Percentiles rank a stretch among this genome's conserved stretches.
phyloP scores from a whole-genome alignment of 2,888 invertebrate genomes.

The Sinodicranocentrus sp. region DNA sequence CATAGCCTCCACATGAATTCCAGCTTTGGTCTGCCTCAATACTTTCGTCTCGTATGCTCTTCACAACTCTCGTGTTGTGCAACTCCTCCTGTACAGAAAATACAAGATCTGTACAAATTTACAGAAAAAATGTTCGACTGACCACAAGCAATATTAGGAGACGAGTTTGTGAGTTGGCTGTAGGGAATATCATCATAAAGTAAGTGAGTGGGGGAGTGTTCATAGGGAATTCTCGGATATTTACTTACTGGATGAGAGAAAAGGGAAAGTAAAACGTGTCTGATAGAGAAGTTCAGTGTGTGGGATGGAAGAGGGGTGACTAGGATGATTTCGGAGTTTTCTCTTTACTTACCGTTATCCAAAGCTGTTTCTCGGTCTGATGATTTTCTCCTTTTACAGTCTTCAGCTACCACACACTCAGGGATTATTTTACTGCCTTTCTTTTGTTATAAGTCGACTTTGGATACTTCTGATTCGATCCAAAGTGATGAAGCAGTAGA shows the following conservation, averaged over 20 bases:
- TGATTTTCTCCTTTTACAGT: constrained; percentile 12
- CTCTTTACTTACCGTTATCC: constrained; percentile 24
- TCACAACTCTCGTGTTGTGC: too few relatives aligned
- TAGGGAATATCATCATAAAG: constrained; percentile 31
- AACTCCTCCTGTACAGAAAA: not conserved
- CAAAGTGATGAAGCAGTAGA: constrained; percentile 6
- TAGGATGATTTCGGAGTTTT: not conserved
- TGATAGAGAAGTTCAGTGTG: not conserved
- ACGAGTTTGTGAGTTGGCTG: constrained; percentile 23
- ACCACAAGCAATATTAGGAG: constrained; percentile 46
- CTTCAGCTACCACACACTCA: not conserved
- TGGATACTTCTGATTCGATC: not conserved
- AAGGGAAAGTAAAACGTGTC: not conserved
- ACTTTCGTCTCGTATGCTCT: not conserved
- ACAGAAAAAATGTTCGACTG: constrained; percentile 1
- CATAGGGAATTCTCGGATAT: constrained; percentile 2
- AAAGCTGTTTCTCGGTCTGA: constrained; percentile 25
- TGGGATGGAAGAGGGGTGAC: not conserved
- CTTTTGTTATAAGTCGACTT: not conserved
- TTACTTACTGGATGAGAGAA: constrained; percentile 13
- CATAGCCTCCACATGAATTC: constrained; percentile 30
- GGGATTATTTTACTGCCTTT: not conserved
- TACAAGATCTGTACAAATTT: constrained; percentile 18
- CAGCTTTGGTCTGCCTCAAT: not conserved
- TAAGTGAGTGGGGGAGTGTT: constrained; percentile 31